Conservation (phyloP, 2,888 invertebrate species). For the Philereme vetulata region DNA sequence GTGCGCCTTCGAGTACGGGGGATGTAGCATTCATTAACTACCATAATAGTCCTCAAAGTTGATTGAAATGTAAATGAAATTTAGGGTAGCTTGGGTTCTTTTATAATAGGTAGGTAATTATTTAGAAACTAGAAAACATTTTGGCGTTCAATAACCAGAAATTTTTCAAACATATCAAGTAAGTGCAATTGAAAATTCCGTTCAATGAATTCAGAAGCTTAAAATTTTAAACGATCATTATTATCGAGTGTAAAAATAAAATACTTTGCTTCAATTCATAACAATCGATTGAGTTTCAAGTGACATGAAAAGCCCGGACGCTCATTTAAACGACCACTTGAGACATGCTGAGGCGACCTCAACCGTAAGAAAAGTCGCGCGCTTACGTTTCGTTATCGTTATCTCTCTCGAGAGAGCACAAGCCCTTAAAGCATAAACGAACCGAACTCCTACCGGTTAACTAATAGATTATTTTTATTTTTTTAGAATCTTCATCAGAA, state of each 20-base stretch:
- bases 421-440: not conserved
- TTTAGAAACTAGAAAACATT: not conserved
- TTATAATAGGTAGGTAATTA: constrained; percentile 19
- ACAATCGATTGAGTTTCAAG: constrained; percentile 54
- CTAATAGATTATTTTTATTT: not conserved
- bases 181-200: not conserved
- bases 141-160: not conserved
- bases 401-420: constrained; percentile 29
- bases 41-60: constrained; percentile 45
- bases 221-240: constrained; percentile 19
- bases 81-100: constrained; percentile 12
- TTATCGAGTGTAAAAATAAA: constrained; percentile 29
- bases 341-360: constrained; percentile 48
- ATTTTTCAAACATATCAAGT: not conserved
- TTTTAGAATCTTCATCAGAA: constrained; percentile 75
- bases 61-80: constrained; percentile 45
- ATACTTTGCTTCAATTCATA: constrained; percentile 36
- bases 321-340: constrained; percentile 64
- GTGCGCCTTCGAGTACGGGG: constrained; percentile 45
- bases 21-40: constrained; percentile 57
- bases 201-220: not conserved
- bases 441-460: too few species aligned
- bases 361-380: constrained; percentile 52
- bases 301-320: constrained; percentile 52
- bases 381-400: constrained; percentile 56